Evolutionary conservation across 2,797 vertebrate genomes (phyloP).

Genomic region (Acestrorhynchus altus): DNA sequence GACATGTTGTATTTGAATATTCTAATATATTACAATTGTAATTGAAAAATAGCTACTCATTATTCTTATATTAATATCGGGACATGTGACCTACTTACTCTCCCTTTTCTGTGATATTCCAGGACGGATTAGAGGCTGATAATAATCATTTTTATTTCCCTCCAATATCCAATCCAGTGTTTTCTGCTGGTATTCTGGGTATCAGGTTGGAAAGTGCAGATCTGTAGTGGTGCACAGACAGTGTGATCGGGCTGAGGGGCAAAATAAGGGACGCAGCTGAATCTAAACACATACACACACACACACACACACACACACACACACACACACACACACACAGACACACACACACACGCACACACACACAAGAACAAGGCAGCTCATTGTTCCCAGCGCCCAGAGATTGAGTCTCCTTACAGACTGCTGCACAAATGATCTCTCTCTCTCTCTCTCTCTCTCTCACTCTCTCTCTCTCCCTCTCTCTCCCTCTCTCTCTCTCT

Average conservation of each 20-base stretch:
- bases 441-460: slow-evolving; percentile 44
- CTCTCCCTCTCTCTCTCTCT: slow-evolving; percentile 36
- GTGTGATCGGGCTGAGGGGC: slow-evolving; percentile 33
- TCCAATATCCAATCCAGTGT: background rate
- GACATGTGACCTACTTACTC: background rate
- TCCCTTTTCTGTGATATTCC: background rate
- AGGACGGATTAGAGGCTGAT: background rate
- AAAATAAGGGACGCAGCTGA: slow-evolving; percentile 43
- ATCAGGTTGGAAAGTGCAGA: slow-evolving; percentile 11
- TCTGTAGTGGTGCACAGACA: slow-evolving; percentile 28
- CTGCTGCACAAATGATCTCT: slow-evolving; percentile 30
- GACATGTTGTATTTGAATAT: too few relatives aligned
- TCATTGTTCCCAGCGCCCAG: slow-evolving; percentile 49
- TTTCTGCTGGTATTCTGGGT: background rate
- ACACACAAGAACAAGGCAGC: slow-evolving; percentile 48
- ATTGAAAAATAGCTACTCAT: too few relatives aligned
- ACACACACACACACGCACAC: slow-evolving; percentile 31
- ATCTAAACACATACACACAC: slow-evolving; percentile 38
- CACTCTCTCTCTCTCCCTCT: slow-evolving; percentile 46
- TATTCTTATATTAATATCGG: too few relatives aligned
- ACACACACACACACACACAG: slow-evolving; percentile 28
- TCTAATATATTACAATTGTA: too few relatives aligned
- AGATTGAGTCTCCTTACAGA: slow-evolving; percentile 51
- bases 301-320: slow-evolving; percentile 34
- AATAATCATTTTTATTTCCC: background rate